Evolutionary conservation across 2,113 vertebrate species (phyloP).

Genomic region (Jacana jacana): DNA sequence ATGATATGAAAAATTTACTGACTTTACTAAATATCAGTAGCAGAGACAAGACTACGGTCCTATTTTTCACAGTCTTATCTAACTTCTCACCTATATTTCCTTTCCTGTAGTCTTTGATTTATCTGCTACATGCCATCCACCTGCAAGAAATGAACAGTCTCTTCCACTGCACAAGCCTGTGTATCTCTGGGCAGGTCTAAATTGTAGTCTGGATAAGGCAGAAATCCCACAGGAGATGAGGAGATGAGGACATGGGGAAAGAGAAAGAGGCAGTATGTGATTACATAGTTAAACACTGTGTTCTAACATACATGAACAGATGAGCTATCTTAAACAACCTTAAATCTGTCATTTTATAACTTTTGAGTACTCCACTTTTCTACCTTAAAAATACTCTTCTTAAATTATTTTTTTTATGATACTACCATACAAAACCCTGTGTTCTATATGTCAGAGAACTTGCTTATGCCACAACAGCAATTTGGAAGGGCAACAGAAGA

Average conservation of each 20-base stretch:
- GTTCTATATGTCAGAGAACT: not conserved
- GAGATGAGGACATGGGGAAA: not conserved
- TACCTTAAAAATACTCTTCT: not conserved
- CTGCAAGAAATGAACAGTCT: not conserved
- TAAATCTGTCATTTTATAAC: not conserved
- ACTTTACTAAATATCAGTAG: not conserved
- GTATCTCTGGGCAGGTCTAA: not conserved
- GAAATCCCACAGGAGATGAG: not conserved
- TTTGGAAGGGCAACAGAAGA: not conserved
- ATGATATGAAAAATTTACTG: constrained; percentile 19
- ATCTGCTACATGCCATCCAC: not conserved
- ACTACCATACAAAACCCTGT: not conserved
- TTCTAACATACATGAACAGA: not conserved
- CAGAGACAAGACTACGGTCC: not conserved
- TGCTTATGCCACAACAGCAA: not conserved
- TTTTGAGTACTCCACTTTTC: not conserved
- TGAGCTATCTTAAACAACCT: not conserved
- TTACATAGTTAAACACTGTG: not conserved
- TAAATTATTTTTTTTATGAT: not conserved
- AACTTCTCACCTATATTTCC: not conserved
- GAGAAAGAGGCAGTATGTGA: not conserved
- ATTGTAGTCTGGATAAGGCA: not conserved
- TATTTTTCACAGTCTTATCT: constrained; percentile 38
- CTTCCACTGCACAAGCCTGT: not conserved
- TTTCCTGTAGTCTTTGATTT: not conserved